These are phyloP conservation scores for Trichonephila clavipes DNA, from an alignment of 1,140 invertebrate species.

Conservation along the genomic window DNA sequence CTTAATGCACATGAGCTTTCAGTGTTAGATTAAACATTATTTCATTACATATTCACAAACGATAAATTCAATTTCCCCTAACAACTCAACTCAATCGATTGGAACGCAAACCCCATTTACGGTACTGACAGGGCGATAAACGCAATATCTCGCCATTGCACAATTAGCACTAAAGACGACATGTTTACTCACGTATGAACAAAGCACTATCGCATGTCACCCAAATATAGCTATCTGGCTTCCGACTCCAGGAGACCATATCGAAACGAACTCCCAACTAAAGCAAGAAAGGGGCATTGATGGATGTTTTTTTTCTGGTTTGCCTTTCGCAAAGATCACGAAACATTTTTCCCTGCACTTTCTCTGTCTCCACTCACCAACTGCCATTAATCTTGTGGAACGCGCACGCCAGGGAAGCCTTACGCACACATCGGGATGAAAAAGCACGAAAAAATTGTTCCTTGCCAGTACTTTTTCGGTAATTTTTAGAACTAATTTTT, in stretches of 20 bases:
- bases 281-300: slow-evolving; percentile 20
- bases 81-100: background rate
- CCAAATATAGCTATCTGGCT: slow-evolving; percentile 5
- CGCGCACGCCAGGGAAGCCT: background rate
- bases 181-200: background rate
- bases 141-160: background rate
- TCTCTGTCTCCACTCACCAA: background rate
- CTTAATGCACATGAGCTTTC: too few species aligned
- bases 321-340: background rate
- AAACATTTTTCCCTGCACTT: slow-evolving; percentile 28
- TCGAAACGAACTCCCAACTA: background rate
- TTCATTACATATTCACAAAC: too few species aligned
- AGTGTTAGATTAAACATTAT: too few species aligned
- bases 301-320: background rate
- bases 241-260: background rate
- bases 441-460: background rate
- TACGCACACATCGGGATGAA: background rate
- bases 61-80: background rate
- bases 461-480: background rate
- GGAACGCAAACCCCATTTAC: background rate
- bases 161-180: background rate
- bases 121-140: background rate
- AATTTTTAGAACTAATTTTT: slow-evolving; percentile 4
- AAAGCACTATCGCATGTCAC: background rate
- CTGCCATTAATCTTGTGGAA: background rate